Evolutionary conservation across 2,797 vertebrate species (phyloP).

Genomic region (Acanthurus tractus): DNA sequence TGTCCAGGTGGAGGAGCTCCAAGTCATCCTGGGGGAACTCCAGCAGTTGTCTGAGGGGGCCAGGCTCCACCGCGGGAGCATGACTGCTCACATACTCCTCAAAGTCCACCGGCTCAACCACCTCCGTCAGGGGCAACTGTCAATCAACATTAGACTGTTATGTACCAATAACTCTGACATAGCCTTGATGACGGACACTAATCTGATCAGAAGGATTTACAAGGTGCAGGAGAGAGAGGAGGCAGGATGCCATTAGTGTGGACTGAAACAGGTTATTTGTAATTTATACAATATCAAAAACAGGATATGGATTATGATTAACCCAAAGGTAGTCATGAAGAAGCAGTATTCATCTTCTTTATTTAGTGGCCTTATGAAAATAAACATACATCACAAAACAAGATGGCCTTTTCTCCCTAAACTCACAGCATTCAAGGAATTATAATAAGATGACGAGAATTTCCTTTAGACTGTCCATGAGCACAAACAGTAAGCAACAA

Average conservation of each 20-base stretch:
- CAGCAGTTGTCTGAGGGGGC: slow-evolving; percentile 88
- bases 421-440: too few relatives aligned
- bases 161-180: slow-evolving; percentile 20
- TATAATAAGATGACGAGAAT: too few relatives aligned
- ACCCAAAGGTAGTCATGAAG: neutral
- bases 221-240: slow-evolving; percentile 11
- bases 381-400: neutral
- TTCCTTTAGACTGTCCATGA: too few relatives aligned
- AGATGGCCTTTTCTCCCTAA: too few relatives aligned
- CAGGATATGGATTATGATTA: neutral
- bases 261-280: neutral
- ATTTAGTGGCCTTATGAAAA: neutral
- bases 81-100: slow-evolving; percentile 91
- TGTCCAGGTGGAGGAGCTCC: slow-evolving; percentile 89
- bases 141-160: slow-evolving; percentile 45
- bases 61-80: slow-evolving; percentile 87
- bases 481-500: too few relatives aligned
- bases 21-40: slow-evolving; percentile 93
- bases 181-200: slow-evolving; percentile 2
- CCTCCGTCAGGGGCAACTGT: slow-evolving; percentile 92
- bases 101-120: slow-evolving; percentile 92
- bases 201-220: slow-evolving; percentile 30
- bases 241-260: neutral
- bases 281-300: neutral
- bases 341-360: too few relatives aligned